Base-by-base conservation (phyloP, 37 sponge, comb jelly and placozoan species). In the Ianthella basta region DNA sequence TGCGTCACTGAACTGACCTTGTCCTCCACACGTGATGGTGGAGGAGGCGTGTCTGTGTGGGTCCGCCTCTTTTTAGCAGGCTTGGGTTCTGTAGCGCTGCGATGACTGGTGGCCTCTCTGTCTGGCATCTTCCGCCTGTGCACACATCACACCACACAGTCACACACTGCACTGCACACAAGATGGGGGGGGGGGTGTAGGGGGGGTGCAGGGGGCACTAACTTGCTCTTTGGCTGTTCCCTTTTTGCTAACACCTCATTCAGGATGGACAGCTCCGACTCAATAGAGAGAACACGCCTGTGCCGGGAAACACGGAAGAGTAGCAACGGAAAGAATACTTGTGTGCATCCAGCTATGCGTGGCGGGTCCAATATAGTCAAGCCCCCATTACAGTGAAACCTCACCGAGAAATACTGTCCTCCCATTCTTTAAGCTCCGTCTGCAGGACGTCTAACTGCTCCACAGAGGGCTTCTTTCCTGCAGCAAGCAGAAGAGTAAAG, bases 161-260 rank as follows among this genome's bases (percentile, higher is more conserved):
- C 56, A 81, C 82, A 59, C 61, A 57, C 82, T 56, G 61, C 2
- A 60, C 56, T 61, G 56, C 82, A 81, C 82, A 81, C 82, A 81
- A 34, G 50, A 44, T 44, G 50, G 50, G 8, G 3, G 50, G n/a
- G 6, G 3, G 50, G 8, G 50, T 44, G 50, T 3, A 8, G 8
- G 50, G 50, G 6, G 50, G 50, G 50, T 44, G 50, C 50, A 44
- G 50, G 8, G 50, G 50, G 50, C n/a, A 86, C 91, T 91, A 8
- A 72, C 60, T 60, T 33, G 55, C 81, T 60, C 38, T 33, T 87
- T 37, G 64, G 67, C 25, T 81, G 84, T 18, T 93, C 90, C 54
- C 86, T 86, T 80, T 83, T 87, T n/a, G 87, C 90, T 63, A 86
- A 81, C 89, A 90, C 87, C 60, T 81, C 89, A 44, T 81, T 87